Evolutionary conservation across 2,113 vertebrate genomes (phyloP).

Genomic region (Pavo muticus): DNA sequence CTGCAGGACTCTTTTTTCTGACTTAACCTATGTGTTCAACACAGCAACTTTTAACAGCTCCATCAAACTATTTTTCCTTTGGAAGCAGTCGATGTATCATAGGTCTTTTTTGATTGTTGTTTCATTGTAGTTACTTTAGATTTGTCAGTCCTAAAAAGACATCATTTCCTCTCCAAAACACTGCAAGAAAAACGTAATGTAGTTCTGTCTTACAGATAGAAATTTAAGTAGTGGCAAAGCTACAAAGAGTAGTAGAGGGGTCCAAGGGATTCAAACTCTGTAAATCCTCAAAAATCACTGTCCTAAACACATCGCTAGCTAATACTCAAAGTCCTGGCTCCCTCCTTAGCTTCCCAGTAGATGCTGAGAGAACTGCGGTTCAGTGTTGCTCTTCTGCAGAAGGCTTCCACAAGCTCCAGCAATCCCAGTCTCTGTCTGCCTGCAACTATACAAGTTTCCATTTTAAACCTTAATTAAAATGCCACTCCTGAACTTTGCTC

Average conservation of each 20-base stretch:
- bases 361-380: background rate
- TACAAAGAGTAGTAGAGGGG: background rate
- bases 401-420: accelerated
- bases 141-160: background rate
- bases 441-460: background rate
- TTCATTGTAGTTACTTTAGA: background rate
- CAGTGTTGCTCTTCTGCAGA: background rate
- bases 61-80: background rate
- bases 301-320: background rate
- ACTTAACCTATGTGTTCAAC: background rate
- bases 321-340: background rate
- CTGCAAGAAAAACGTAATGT: background rate
- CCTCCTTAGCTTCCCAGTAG: background rate
- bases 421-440: background rate
- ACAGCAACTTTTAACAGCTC: background rate
- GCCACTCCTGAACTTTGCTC: background rate
- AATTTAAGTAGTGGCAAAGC: background rate
- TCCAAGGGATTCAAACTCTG: background rate
- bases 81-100: background rate
- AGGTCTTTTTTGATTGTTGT: background rate
- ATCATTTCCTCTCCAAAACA: background rate
- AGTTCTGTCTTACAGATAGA: background rate
- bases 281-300: background rate
- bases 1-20: background rate
- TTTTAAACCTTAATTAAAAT: background rate